Evolutionary conservation across 2,113 vertebrate genomes (phyloP), one percentile per base, ranked within the genome.

Genomic region (Echinops telfairi): DNA sequence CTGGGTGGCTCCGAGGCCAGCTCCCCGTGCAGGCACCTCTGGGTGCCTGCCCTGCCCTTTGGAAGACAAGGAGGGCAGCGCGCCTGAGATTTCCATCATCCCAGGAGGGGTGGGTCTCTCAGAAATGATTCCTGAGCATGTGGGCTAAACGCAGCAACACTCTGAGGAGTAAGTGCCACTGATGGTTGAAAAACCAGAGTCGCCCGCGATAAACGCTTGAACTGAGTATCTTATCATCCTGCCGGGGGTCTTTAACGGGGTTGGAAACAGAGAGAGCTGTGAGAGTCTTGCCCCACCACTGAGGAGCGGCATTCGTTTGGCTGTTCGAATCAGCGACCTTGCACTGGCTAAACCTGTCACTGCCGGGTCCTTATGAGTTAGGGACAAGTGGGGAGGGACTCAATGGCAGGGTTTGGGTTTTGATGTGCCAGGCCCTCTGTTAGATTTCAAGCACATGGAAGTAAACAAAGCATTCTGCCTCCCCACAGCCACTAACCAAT

Each of bases 371-470:
- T 14, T 53, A 53, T 53, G 47, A 53, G 47, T 53, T 53, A 53
- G 12, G 47, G 47, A 9, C 47, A 53, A 40, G 40, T 3, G 40
- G 7, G 40, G 40, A 40, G 40, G 40, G 40, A 40, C 40, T 40
- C 40, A 40, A 7, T 79, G 31, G 17, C 40, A 57, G 9, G 20
- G 93, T 29, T 31, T 68, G 9, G 66, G 23, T 15, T 66, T 27
- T 66, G 64, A 9, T 16, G 16, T 62, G 33, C 70, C 36, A 94
- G 80, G 64, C 15, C 71, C 20, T 84, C 2, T 76, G n/a, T 16
- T 64, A 58, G 71, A 23, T 91, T 53, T 47, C 64, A 95, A 95
- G 64, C 92, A 89, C 58, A 93, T 17, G 94, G 82, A 92, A 76
- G 85, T 31, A 88, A 71, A 78, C 43, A 86, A 82, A 95, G 83